These are phyloP conservation scores for Pegoplata infirma DNA, from an alignment of 2,888 invertebrate genomes.

Conservation along the genomic window DNA sequence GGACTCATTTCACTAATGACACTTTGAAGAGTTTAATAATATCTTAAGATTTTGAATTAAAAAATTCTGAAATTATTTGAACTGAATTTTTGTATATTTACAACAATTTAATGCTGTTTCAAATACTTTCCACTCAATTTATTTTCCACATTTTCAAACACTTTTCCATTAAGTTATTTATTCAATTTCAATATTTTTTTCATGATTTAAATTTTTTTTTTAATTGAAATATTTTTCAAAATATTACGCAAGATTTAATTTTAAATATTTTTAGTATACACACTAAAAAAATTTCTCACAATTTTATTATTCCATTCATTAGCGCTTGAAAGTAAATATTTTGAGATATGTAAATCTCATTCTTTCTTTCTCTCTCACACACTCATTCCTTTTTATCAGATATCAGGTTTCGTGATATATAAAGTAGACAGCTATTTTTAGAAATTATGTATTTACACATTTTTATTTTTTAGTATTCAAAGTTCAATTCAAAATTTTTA, in stretches of 20 bases:
- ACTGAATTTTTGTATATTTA: no score
- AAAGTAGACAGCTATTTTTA: neutral
- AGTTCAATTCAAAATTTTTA: neutral
- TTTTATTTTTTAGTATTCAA: neutral
- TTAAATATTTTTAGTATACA: constrained; percentile 9
- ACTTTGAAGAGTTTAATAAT: no score
- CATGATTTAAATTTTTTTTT: neutral
- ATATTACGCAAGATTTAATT: constrained; percentile 33
- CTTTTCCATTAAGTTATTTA: neutral
- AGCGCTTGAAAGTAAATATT: neutral
- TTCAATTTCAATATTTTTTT: neutral
- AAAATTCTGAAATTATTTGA: no score
- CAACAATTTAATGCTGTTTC: no score
- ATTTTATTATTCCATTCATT: neutral
- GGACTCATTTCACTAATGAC: no score
- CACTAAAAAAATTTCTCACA: neutral
- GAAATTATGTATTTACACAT: neutral
- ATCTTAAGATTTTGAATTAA: no score
- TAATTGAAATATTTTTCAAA: neutral
- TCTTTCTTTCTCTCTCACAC: constrained; percentile 11
- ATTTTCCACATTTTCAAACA: neutral
- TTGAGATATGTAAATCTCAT: neutral
- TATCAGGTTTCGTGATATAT: neutral
- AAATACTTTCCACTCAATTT: no score
- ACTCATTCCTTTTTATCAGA: neutral